These are phyloP conservation scores for Oncorhynchus tshawytscha DNA, from an alignment of 2,113 vertebrate genomes.

Conservation along the genomic window DNA sequence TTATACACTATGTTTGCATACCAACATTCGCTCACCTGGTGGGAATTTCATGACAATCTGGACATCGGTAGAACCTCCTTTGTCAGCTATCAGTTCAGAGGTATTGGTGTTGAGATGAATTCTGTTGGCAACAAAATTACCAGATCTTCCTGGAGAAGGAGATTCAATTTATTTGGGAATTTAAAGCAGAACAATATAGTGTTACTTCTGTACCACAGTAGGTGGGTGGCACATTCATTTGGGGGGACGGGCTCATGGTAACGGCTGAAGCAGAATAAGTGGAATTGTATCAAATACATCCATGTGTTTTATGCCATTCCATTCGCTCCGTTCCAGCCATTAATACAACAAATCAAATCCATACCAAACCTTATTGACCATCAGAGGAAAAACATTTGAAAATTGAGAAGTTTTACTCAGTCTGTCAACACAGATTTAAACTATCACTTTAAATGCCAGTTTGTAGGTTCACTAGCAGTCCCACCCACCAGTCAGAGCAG, in stretches of 20 bases:
- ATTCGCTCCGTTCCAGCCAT: too few species aligned
- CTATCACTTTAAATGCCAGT: neutral
- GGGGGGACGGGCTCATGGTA: too few species aligned
- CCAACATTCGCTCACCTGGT: conserved; percentile 23
- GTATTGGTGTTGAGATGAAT: conserved; percentile 45
- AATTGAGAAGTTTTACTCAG: neutral
- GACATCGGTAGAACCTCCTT: conserved; percentile 5
- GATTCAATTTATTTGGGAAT: neutral
- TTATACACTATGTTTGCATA: neutral
- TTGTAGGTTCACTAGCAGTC: neutral
- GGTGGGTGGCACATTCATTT: too few species aligned
- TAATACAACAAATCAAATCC: neutral
- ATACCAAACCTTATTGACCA: neutral
- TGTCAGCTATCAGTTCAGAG: neutral
- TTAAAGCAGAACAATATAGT: too few species aligned
- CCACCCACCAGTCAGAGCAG: conserved; percentile 16
- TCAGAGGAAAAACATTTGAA: neutral
- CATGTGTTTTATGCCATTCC: too few species aligned
- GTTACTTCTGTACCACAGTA: neutral
- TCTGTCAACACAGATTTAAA: neutral
- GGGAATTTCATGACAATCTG: conserved; percentile 40
- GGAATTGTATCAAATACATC: too few species aligned
- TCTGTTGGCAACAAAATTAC: conserved; percentile 32
- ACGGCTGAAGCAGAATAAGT: too few species aligned
- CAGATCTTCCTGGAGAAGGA: conserved; percentile 24